Evolutionary conservation across 2,888 invertebrate genomes (phyloP).

Genomic region (Ctenicera cuprea): DNA sequence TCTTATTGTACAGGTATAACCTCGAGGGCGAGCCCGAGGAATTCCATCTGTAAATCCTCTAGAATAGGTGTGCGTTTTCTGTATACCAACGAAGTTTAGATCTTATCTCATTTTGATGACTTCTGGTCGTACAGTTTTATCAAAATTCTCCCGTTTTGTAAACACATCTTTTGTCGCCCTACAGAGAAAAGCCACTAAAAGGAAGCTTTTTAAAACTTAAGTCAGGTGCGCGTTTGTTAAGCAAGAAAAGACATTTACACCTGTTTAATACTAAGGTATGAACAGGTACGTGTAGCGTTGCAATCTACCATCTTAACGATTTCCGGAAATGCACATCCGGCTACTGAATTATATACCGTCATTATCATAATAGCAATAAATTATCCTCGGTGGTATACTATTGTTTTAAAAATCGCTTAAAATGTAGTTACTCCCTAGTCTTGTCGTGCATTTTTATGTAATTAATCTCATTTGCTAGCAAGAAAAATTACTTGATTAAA

Average conservation of each 20-base stretch:
- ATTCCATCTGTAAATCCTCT: constrained; percentile 35
- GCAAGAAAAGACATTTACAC: constrained; percentile 25
- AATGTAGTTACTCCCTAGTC: constrained; percentile 20
- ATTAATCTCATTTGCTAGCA: constrained; percentile 13
- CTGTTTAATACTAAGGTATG: constrained; percentile 35
- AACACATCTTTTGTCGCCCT: constrained; percentile 24
- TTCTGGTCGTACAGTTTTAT: constrained; percentile 52
- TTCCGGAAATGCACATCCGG: constrained; percentile 52
- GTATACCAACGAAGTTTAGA: constrained; percentile 27
- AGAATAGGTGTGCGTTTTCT: constrained; percentile 32
- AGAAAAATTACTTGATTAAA: constrained; percentile 7
- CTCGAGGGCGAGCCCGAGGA: constrained; percentile 33
- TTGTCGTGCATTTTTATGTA: constrained; percentile 14
- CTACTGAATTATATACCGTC: constrained; percentile 48
- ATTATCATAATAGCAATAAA: constrained; percentile 20
- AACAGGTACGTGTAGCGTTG: constrained; percentile 40
- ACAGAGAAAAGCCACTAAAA: no score
- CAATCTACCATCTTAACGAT: constrained; percentile 50
- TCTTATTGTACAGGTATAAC: constrained; percentile 42
- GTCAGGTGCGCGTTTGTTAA: constrained; percentile 33
- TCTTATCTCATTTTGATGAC: constrained; percentile 50
- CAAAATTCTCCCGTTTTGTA: constrained; percentile 40
- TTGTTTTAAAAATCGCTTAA: constrained; percentile 36
- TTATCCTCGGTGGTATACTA: constrained; percentile 19
- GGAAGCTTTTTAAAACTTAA: no score